Conservation (phyloP, 2,797 vertebrate genomes). For the Eospalax fontanierii region DNA sequence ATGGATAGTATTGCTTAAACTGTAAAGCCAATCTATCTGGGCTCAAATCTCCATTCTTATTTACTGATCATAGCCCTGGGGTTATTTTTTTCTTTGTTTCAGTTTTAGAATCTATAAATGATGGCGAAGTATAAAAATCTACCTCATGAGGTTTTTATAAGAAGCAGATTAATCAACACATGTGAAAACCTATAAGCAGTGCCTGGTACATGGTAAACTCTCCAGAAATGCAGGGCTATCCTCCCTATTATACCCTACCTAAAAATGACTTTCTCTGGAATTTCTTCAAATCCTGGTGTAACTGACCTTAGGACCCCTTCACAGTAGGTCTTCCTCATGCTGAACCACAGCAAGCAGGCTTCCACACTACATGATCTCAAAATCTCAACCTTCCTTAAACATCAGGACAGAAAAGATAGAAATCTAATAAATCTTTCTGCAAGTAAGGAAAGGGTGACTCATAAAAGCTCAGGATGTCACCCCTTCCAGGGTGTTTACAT, state of each 20-base stretch:
- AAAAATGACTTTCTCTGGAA: neutral
- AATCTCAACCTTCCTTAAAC: neutral
- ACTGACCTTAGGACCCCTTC: neutral
- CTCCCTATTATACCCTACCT: neutral
- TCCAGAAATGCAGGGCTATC: neutral
- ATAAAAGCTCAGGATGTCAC: neutral
- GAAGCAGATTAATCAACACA: neutral
- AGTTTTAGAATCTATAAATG: neutral
- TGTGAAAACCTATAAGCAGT: neutral
- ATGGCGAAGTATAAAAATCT: constrained; percentile 6
- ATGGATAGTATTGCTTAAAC: neutral
- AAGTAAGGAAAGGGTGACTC: constrained; percentile 24
- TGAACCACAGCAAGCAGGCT: neutral
- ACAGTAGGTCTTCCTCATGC: neutral
- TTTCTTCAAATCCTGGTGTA: neutral
- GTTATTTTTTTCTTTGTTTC: constrained; percentile 24
- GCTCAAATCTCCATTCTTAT: neutral
- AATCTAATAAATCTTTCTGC: neutral
- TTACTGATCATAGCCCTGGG: neutral
- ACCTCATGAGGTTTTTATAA: neutral
- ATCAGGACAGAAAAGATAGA: constrained; percentile 5
- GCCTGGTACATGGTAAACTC: neutral
- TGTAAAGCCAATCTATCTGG: neutral
- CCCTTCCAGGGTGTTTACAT: neutral
- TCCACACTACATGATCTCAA: neutral